A percentile compares a stretch with the other conserved stretches of the same genome.
phyloP scores from a whole-genome alignment of 2,113 vertebrate species.

The Ophthalmolycus amberensis region DNA sequence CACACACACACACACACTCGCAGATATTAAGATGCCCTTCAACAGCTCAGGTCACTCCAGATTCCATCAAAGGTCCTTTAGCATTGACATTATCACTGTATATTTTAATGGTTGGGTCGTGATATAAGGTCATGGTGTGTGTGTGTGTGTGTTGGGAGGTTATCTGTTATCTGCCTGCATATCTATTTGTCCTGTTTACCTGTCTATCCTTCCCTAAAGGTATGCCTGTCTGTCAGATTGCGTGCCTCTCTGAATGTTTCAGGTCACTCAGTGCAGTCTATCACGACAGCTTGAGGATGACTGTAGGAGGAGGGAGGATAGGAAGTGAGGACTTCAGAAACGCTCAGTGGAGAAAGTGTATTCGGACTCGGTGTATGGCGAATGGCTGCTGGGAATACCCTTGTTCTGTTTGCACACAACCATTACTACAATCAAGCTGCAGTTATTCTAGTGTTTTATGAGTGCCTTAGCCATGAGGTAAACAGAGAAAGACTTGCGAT shows the following conservation, averaged over 20 bases:
- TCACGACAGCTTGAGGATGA: conserved; percentile 31
- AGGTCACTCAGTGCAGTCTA: conserved; percentile 41
- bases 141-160: neutral
- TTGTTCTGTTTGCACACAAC: neutral
- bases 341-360: neutral
- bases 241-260: conserved; percentile 38
- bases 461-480: neutral
- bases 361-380: neutral
- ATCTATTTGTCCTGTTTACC: conserved; percentile 13
- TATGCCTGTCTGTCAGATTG: conserved; percentile 39
- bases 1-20: neutral
- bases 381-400: conserved; percentile 19
- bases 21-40: conserved; percentile 47
- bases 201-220: conserved; percentile 36
- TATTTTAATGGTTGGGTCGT: conserved; percentile 32
- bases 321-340: conserved; percentile 8
- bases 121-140: neutral
- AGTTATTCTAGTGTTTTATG: neutral
- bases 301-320: neutral
- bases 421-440: conserved; percentile 4
- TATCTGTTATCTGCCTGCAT: conserved; percentile 26
- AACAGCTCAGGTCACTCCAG: conserved; percentile 69
- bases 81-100: conserved; percentile 46
- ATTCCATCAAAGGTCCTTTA: conserved; percentile 69
- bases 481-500: neutral